Evolutionary conservation across 1,140 invertebrate species (phyloP).

Genomic region (Diorhabda carinulata): DNA sequence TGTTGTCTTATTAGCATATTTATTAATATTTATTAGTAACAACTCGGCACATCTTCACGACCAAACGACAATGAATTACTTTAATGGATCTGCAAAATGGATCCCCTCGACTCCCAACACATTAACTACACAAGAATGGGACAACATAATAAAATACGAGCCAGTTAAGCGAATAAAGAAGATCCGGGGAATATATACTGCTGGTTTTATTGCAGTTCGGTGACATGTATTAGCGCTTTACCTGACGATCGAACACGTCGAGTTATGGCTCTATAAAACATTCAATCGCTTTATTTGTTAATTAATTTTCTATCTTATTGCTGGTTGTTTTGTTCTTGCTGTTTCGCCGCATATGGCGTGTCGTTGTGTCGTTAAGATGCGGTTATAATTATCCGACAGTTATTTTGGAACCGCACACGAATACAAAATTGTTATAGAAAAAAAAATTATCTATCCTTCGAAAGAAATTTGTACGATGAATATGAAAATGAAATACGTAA

Average conservation of each 20-base stretch:
- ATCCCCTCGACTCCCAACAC: slow-evolving; percentile 38
- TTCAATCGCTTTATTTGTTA: slow-evolving; percentile 45
- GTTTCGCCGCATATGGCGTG: slow-evolving; percentile 19
- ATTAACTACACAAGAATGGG: slow-evolving; percentile 44
- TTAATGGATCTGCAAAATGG: slow-evolving; percentile 44
- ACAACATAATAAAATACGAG: slow-evolving; percentile 42
- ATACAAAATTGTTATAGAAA: no score
- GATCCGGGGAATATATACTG: slow-evolving; percentile 38
- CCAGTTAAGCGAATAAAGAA: slow-evolving; percentile 46
- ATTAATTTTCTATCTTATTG: slow-evolving; percentile 44
- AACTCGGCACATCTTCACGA: slow-evolving; percentile 32
- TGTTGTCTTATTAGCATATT: slow-evolving; percentile 26
- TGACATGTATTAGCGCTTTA: slow-evolving; percentile 44
- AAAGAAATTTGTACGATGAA: no score
- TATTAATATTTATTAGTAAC: slow-evolving; percentile 26
- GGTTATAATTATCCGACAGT: slow-evolving; percentile 6
- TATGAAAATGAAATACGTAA: no score
- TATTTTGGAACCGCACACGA: no score
- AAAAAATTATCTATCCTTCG: no score
- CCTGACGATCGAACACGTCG: slow-evolving; percentile 37
- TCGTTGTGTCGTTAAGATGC: slow-evolving; percentile 2
- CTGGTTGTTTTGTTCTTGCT: slow-evolving; percentile 24
- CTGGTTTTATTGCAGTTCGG: slow-evolving; percentile 40
- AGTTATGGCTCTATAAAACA: slow-evolving; percentile 38
- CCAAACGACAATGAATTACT: slow-evolving; percentile 46